Evolutionary conservation across 2,888 invertebrate species (phyloP).

Genomic region (Psylliodes chrysocephalus): DNA sequence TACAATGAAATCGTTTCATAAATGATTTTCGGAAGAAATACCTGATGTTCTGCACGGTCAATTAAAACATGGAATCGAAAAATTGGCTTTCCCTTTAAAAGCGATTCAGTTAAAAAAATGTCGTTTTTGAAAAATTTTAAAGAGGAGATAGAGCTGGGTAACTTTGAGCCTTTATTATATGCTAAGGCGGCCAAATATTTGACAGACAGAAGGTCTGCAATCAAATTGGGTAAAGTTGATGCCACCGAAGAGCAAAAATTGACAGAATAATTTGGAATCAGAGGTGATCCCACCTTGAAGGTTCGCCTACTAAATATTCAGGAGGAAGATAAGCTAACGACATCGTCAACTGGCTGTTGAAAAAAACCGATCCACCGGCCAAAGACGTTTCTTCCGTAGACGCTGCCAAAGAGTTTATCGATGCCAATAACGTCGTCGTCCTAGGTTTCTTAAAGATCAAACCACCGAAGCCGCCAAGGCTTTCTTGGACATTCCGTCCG

Average conservation of each 20-base stretch:
- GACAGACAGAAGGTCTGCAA: conserved; percentile 79
- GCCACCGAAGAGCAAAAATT: conserved; percentile 92
- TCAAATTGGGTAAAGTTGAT: conserved; percentile 96
- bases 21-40: too few species aligned
- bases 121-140: too few species aligned
- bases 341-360: conserved; percentile 92
- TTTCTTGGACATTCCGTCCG: conserved; percentile 89
- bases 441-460: conserved; percentile 91
- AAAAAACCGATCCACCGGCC: conserved; percentile 98
- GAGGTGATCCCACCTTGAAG: conserved; percentile 98
- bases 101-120: too few species aligned
- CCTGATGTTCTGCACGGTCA: too few species aligned
- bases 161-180: too few species aligned
- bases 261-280: conserved; percentile 87
- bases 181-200: conserved; percentile 92
- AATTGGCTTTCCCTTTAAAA: too few species aligned
- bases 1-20: too few species aligned
- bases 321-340: conserved; percentile 93
- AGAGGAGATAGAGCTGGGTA: too few species aligned
- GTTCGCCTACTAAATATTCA: conserved; percentile 90
- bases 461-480: conserved; percentile 83
- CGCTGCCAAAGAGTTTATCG: conserved; percentile 85
- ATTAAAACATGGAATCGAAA: too few species aligned
- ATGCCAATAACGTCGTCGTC: conserved; percentile 82
- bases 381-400: conserved; percentile 80